Conservation (phyloP, 2,797 vertebrate species). For the Phoeniculus purpureus region DNA sequence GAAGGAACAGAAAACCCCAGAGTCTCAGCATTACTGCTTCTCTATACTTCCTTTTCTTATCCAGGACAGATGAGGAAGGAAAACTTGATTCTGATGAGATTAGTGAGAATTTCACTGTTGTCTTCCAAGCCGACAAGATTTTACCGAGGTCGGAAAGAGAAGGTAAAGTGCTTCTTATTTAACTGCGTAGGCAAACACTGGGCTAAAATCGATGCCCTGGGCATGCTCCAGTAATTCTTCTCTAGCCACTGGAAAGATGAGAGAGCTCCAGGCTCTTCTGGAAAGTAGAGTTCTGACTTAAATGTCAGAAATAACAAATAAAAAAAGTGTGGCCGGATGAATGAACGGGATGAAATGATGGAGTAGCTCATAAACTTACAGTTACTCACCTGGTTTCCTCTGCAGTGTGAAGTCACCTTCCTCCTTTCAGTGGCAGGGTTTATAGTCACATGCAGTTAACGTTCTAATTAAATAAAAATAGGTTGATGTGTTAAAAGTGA, state of each 20-base stretch:
- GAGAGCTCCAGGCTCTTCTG: not conserved
- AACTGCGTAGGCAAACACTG: not conserved
- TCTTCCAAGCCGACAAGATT: not conserved
- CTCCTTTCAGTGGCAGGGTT: slow-evolving; percentile 39
- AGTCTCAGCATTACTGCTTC: not conserved
- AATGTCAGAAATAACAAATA: slow-evolving; percentile 38
- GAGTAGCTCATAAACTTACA: slow-evolving; percentile 7
- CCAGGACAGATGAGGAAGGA: not conserved
- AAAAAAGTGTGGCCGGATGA: slow-evolving; percentile 21
- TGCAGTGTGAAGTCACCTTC: slow-evolving; percentile 2
- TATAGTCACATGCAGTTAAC: slow-evolving; percentile 20
- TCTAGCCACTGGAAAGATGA: not conserved
- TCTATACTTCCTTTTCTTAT: not conserved
- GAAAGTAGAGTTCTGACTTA: slow-evolving; percentile 28
- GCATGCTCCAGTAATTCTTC: slow-evolving; percentile 21
- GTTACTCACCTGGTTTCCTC: slow-evolving; percentile 18
- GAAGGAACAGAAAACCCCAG: not conserved
- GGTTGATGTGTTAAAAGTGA: slow-evolving; percentile 3
- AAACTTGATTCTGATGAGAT: not conserved
- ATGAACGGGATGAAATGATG: slow-evolving; percentile 20
- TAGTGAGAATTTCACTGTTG: not conserved
- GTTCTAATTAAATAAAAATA: slow-evolving; percentile 47
- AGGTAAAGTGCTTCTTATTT: not conserved
- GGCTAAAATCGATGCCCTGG: not conserved
- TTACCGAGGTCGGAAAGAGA: not conserved